phyloP scores from a whole-genome alignment of 2,113 vertebrate species.

The Anarrhichthys ocellatus region DNA sequence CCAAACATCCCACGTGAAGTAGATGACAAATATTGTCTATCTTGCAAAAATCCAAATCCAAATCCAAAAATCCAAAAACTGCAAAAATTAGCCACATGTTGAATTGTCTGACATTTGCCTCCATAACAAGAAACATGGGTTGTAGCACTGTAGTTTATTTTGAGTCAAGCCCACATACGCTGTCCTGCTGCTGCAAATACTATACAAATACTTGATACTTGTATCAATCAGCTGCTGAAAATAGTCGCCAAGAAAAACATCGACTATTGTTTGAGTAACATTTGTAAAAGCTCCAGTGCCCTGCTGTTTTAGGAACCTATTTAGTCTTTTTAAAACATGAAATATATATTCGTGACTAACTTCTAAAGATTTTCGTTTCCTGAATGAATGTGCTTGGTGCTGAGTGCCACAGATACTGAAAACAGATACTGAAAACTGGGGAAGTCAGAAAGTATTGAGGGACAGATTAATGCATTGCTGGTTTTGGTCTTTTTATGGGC shows the following conservation, averaged over 20 bases:
- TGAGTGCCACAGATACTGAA: neutral
- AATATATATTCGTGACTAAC: neutral
- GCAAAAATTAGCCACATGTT: neutral
- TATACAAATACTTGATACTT: neutral
- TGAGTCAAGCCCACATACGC: neutral
- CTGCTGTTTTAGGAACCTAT: neutral
- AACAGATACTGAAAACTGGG: neutral
- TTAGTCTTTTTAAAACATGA: neutral
- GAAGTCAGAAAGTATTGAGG: neutral
- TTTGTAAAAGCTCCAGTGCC: neutral
- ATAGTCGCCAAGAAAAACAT: neutral
- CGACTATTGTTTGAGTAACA: neutral
- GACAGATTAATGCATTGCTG: neutral
- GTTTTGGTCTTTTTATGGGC: neutral
- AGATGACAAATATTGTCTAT: neutral
- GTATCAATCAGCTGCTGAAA: neutral
- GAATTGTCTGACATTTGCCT: neutral
- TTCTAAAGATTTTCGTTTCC: neutral
- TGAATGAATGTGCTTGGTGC: neutral
- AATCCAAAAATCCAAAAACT: neutral
- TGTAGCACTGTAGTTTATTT: neutral
- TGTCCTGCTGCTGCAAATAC: neutral
- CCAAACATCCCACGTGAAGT: slow-evolving; percentile 1
- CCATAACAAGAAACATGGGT: neutral
- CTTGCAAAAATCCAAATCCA: neutral